Percentiles rank a stretch among this genome's conserved stretches.
Evolutionary conservation across 2,113 vertebrate genomes (phyloP).

Genomic region (Mobula hypostoma): DNA sequence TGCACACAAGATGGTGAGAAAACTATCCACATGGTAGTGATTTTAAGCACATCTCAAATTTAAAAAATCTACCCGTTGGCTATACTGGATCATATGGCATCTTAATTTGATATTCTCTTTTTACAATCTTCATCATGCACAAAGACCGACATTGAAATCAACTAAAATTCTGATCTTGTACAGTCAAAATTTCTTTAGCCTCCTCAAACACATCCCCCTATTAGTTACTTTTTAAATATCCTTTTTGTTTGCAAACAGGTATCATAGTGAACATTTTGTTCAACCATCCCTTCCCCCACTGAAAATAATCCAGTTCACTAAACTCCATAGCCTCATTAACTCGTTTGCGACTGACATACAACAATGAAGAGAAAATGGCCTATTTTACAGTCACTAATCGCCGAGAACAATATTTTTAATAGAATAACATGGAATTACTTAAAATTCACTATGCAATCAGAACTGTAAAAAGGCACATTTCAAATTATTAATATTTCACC

Average conservation of each 20-base stretch:
- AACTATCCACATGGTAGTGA: neutral
- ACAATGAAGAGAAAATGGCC: neutral
- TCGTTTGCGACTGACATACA: neutral
- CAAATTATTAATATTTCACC: neutral
- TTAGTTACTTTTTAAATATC: no score
- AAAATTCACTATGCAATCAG: neutral
- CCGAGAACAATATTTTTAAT: neutral
- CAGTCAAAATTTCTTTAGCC: neutral
- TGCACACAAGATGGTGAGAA: neutral
- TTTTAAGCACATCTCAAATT: neutral
- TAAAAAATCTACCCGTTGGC: neutral
- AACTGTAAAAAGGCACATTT: neutral
- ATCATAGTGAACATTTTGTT: neutral
- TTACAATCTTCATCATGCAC: neutral
- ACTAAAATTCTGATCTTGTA: neutral
- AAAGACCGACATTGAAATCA: neutral
- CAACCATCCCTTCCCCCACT: neutral
- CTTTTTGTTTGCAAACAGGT: neutral
- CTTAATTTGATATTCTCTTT: neutral
- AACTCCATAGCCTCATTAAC: neutral
- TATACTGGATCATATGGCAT: neutral
- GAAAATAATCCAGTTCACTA: neutral
- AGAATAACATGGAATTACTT: neutral
- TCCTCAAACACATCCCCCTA: neutral
- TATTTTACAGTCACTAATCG: neutral